Conservation (phyloP, 2,888 invertebrate species). For the Abscondita cerata region DNA sequence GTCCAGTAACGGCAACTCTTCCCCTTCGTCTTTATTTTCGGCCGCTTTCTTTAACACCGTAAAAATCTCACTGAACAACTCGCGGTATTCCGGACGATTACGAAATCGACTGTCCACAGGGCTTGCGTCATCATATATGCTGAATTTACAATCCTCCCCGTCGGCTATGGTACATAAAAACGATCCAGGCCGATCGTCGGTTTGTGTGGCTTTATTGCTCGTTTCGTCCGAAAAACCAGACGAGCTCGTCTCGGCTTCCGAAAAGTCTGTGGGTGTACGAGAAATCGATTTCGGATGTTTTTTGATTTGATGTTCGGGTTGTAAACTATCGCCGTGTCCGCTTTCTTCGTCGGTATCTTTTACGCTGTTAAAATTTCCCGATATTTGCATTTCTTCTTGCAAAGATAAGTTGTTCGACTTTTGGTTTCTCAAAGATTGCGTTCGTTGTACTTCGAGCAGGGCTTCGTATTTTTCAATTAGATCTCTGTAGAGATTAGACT, state of each 20-base stretch:
- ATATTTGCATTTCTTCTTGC: slow-evolving; percentile 79
- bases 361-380: slow-evolving; percentile 73
- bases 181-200: slow-evolving; percentile 79
- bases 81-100: slow-evolving; percentile 81
- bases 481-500: slow-evolving; percentile 77
- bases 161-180: slow-evolving; percentile 85
- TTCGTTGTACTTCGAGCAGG: slow-evolving; percentile 76
- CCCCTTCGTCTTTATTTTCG: slow-evolving; percentile 81
- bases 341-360: slow-evolving; percentile 72
- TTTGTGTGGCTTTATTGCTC: slow-evolving; percentile 83
- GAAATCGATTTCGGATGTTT: slow-evolving; percentile 62
- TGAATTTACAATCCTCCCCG: slow-evolving; percentile 85
- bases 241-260: slow-evolving; percentile 85
- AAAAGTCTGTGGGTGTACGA: slow-evolving; percentile 81
- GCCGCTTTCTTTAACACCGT: slow-evolving; percentile 83
- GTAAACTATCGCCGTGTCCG: slow-evolving; percentile 63
- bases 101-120: slow-evolving; percentile 83
- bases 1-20: slow-evolving; percentile 75
- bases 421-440: slow-evolving; percentile 48
- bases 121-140: slow-evolving; percentile 79
- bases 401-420: slow-evolving; percentile 60
- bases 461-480: slow-evolving; percentile 88
- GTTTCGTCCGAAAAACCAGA: slow-evolving; percentile 83
- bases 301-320: slow-evolving; percentile 57
- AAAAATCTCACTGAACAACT: slow-evolving; percentile 84